Evolutionary conservation across 2,113 vertebrate species (phyloP).

Genomic region (Coturnix japonica): DNA sequence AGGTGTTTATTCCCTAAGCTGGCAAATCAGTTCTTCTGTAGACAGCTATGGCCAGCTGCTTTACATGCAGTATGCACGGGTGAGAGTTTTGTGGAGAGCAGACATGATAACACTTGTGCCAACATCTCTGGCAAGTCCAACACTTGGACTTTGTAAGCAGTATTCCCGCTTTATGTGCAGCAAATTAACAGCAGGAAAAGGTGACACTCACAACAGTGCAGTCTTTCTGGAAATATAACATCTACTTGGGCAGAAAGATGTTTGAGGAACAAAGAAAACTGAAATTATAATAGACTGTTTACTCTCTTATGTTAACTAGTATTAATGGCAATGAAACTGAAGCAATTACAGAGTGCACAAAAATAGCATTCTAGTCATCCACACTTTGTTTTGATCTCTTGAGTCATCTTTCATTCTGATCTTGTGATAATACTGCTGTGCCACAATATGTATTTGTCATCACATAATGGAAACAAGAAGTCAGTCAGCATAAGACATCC

Average conservation of each 20-base stretch:
- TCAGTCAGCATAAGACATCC: background rate
- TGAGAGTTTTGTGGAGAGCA: background rate
- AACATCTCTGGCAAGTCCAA: background rate
- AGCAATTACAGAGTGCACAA: background rate
- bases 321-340: background rate
- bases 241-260: background rate
- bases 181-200: background rate
- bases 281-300: background rate
- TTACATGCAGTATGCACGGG: accelerated
- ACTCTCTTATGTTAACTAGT: background rate
- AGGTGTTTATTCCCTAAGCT: background rate
- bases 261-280: background rate
- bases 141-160: background rate
- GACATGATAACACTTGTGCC: background rate
- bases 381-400: background rate
- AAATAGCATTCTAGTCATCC: background rate
- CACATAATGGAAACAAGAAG: background rate
- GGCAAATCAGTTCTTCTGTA: background rate
- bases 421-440: background rate
- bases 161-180: background rate
- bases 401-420: background rate
- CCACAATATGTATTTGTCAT: background rate
- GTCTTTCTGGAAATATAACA: background rate
- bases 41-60: background rate
- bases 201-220: background rate